These are phyloP conservation scores for Archips xylosteana DNA, from an alignment of 2,888 invertebrate genomes.

Conservation along the genomic window DNA sequence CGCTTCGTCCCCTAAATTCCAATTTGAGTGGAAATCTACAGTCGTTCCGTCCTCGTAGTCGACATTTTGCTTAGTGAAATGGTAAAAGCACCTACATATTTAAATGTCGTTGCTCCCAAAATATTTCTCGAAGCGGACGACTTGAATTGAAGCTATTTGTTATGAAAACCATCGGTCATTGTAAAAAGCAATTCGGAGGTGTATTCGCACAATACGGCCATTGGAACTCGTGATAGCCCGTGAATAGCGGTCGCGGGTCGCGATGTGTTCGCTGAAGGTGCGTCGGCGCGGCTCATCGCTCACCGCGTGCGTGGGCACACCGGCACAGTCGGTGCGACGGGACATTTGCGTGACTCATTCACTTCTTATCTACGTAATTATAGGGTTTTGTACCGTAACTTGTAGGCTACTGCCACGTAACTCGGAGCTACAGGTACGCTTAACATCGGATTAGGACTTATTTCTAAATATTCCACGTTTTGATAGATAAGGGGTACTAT, in stretches of 20 bases:
- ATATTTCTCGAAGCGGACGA: conserved; percentile 13
- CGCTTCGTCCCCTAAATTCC: neutral
- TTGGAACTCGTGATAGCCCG: conserved; percentile 45
- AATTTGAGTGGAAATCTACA: neutral
- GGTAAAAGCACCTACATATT: neutral
- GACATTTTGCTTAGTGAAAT: neutral
- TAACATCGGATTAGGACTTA: neutral
- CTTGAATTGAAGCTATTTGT: conserved; percentile 27
- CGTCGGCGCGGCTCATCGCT: conserved; percentile 52
- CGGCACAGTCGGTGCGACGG: conserved; percentile 42
- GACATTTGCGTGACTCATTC: conserved; percentile 53
- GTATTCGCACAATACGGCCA: conserved; percentile 36
- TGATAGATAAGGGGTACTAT: neutral
- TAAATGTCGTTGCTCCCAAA: conserved; percentile 28
- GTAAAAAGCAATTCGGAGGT: conserved; percentile 26
- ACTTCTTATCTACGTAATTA: conserved; percentile 44
- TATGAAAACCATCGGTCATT: conserved; percentile 34
- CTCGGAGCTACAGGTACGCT: neutral
- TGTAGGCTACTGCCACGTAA: conserved; percentile 15
- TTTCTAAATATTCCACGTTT: neutral
- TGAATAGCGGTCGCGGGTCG: conserved; percentile 62
- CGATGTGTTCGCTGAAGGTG: conserved; percentile 57
- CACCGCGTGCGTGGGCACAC: conserved; percentile 43
- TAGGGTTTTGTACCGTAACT: conserved; percentile 39
- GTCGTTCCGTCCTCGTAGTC: neutral